Conservation (phyloP, 2,888 invertebrate species). For the Cephus spinipes region DNA sequence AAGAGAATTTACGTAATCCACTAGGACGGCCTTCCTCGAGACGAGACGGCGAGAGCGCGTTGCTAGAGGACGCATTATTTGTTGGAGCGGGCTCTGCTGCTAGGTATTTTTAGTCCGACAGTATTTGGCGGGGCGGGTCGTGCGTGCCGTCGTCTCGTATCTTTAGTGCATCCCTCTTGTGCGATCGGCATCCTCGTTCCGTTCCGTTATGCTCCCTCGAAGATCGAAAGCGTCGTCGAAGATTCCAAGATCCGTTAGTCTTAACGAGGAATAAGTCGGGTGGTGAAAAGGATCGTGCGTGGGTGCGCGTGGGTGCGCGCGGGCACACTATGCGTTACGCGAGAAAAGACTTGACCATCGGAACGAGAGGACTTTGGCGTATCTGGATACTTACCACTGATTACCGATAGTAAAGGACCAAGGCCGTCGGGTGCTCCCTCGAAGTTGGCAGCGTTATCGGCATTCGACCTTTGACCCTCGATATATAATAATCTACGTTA, state of each 20-base stretch:
- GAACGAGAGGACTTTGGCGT: too few species aligned
- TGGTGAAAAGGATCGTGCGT: background rate
- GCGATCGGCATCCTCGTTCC: constrained; percentile 34
- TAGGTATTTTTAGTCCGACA: constrained; percentile 64
- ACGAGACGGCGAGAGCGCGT: constrained; percentile 9
- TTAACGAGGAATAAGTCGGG: background rate
- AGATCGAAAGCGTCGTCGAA: constrained; percentile 22
- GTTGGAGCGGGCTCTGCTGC: constrained; percentile 51
- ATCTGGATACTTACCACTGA: too few species aligned
- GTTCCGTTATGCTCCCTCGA: constrained; percentile 15
- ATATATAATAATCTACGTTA: too few species aligned
- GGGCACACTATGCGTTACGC: background rate
- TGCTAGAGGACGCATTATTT: constrained; percentile 47
- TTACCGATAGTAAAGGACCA: too few species aligned
- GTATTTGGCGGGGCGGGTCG: constrained; percentile 63
- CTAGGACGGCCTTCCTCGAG: constrained; percentile 28
- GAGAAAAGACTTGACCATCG: too few species aligned
- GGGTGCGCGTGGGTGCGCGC: background rate
- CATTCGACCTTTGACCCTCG: too few species aligned
- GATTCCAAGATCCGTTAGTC: constrained; percentile 16
- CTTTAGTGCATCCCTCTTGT: constrained; percentile 48
- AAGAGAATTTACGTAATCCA: constrained; percentile 54
- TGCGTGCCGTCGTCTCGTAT: constrained; percentile 34
- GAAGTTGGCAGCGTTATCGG: too few species aligned
- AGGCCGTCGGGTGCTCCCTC: too few species aligned